Percentiles rank a stretch among this genome's conserved stretches.
phyloP scores from a whole-genome alignment of 2,113 vertebrate genomes.

The Abramis brama region DNA sequence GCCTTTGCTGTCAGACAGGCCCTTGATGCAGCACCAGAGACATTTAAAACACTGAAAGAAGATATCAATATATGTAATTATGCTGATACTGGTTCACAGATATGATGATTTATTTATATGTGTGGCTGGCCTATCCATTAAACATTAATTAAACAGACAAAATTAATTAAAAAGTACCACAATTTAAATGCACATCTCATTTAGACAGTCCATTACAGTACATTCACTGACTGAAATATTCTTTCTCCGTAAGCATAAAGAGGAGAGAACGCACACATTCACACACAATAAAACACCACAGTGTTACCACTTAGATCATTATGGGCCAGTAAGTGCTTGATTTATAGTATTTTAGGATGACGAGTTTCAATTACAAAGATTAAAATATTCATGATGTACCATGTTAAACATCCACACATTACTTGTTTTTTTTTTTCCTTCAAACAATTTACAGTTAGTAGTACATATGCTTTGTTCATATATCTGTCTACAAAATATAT shows the following conservation, averaged over 20 bases:
- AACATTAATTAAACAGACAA: constrained; percentile 58
- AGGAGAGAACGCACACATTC: constrained; percentile 38
- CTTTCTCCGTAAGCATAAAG: constrained; percentile 49
- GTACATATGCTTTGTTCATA: constrained; percentile 55
- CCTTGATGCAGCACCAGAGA: constrained; percentile 59
- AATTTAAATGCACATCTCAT: constrained; percentile 63
- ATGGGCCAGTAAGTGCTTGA: constrained; percentile 60
- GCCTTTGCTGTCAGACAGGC: constrained; percentile 36
- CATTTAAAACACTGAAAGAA: constrained; percentile 53
- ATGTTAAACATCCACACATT: constrained; percentile 56
- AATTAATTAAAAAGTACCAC: constrained; percentile 63
- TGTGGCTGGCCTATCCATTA: constrained; percentile 56
- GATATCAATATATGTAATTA: constrained; percentile 47
- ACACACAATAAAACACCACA: constrained; percentile 32
- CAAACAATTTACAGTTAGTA: constrained; percentile 54
- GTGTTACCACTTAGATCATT: constrained; percentile 25
- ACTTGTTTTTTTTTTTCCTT: constrained; percentile 51
- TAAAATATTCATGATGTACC: constrained; percentile 61
- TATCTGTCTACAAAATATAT: constrained; percentile 60
- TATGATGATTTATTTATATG: constrained; percentile 56
- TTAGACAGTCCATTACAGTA: constrained; percentile 63
- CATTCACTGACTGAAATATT: constrained; percentile 59
- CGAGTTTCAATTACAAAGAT: constrained; percentile 31
- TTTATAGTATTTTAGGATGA: constrained; percentile 61
- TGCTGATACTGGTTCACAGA: constrained; percentile 41